Conservation (phyloP, 2,888 invertebrate genomes). For the Shargacucullia verbasci region DNA sequence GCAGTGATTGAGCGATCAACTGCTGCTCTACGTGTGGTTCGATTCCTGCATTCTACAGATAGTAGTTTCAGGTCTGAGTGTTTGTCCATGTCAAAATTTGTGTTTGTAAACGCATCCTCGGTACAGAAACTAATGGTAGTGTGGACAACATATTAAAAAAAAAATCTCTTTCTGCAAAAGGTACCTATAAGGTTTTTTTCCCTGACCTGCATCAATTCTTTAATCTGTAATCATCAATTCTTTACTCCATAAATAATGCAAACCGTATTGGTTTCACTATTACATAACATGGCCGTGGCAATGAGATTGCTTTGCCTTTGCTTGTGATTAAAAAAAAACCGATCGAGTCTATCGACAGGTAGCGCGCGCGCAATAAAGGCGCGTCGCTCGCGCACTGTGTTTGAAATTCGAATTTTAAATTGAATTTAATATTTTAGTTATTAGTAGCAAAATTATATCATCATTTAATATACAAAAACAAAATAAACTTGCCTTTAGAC, state of each 20-base stretch:
- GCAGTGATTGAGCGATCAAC: too few relatives aligned
- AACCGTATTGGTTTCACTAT: conserved; percentile 11
- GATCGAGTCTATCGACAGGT: conserved; percentile 63
- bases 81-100: too few relatives aligned
- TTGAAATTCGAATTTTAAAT: conserved; percentile 2
- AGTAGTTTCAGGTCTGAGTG: too few relatives aligned
- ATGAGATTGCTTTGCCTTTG: conserved; percentile 15
- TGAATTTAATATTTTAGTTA: too few relatives aligned
- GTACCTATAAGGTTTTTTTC: too few relatives aligned
- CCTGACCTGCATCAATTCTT: too few relatives aligned
- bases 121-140: too few relatives aligned
- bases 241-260: conserved; percentile 35
- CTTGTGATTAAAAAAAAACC: conserved; percentile 27
- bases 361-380: conserved; percentile 47
- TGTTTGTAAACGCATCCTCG: too few relatives aligned
- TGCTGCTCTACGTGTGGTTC: too few relatives aligned
- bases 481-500: neutral
- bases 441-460: neutral
- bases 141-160: too few relatives aligned
- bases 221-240: neutral
- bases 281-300: conserved; percentile 30
- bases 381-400: conserved; percentile 21
- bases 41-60: too few relatives aligned
- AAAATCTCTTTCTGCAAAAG: too few relatives aligned
- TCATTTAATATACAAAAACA: neutral